Base-by-base conservation (phyloP, 2,888 invertebrate genomes). In the Sphaeridia pumilis region DNA sequence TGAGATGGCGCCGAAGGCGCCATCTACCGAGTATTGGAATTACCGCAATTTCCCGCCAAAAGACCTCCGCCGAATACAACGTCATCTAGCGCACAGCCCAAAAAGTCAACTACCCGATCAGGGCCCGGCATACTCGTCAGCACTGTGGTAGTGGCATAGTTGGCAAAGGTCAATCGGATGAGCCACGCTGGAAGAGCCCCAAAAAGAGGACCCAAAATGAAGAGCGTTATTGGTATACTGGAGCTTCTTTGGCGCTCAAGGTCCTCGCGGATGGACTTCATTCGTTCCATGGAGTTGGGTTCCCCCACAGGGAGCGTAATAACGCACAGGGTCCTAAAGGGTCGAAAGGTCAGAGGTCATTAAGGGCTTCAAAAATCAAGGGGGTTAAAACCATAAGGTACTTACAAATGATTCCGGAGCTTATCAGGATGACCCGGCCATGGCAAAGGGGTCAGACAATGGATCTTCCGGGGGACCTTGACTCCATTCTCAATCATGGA, bases 401-500 rank as follows among this genome's bases (percentile, higher is more conserved):
- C 38, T 38, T 38, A 38, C 47, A 47, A 31, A n/a, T 47, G 47
- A 36, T 47, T 47, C 22, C 47, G 14, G 7, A 47, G n/a, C 25
- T 47, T 47, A 3, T 10, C 14, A n/a, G 53, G 48, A 53, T 53
- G 53, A n/a, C 48, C 48, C 2, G 47, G 42, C 49, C 52, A 45
- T 14, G 56, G 56, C 1, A 56, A 34, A 22, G 56, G 49, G 12
- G 52, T 56, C 35, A 56, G 14, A 31, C 46, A 49, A 43, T 41
- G 45, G 17, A 56, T 50, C 12, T 42, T 49, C 14, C 46, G 46
- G 2, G 52, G 56, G 25, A 61, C 57, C 31, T 42, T 54, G 4
- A 35, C 26, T 7, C 56, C 53, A 41, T 56, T 56, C 4, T 54
- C 49, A 10, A 45, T 43, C 52, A 63, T 47, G 49, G 60, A 64